These are phyloP conservation scores for Neuroterus valhalla DNA, from an alignment of 1,140 invertebrate genomes.

Conservation along the genomic window DNA sequence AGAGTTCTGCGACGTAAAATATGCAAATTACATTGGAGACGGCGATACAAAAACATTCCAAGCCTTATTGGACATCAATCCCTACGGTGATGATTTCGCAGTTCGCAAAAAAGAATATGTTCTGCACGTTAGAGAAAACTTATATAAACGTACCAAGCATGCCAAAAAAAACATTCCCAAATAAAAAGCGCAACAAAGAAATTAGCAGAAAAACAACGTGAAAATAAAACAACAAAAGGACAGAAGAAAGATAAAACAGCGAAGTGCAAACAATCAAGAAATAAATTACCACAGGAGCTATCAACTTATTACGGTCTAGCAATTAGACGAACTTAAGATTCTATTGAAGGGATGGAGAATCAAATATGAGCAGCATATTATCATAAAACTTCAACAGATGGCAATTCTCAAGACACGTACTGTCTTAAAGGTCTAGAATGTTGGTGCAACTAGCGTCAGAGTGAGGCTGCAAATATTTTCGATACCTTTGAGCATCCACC, in stretches of 20 bases:
- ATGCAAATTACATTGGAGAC: constrained; percentile 41
- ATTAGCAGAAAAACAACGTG: background rate
- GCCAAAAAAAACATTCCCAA: constrained; percentile 28
- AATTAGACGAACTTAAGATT: background rate
- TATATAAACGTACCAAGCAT: constrained; percentile 28
- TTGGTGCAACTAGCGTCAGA: too few species aligned
- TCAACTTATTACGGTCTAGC: background rate
- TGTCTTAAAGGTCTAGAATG: too few species aligned
- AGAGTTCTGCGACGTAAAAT: constrained; percentile 5
- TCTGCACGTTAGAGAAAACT: constrained; percentile 36
- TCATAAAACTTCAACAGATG: too few species aligned
- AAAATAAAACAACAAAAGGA: background rate
- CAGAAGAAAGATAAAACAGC: background rate
- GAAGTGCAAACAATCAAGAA: background rate
- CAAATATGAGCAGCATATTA: background rate
- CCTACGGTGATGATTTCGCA: constrained; percentile 13
- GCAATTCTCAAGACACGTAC: too few species aligned
- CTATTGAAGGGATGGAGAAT: background rate
- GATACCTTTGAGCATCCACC: too few species aligned
- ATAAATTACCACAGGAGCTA: background rate
- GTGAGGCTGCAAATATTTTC: too few species aligned
- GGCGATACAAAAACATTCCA: constrained; percentile 38
- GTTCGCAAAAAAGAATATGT: constrained; percentile 43
- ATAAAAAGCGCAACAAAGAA: constrained; percentile 8
- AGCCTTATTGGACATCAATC: constrained; percentile 26